A percentile compares a stretch with the other conserved stretches of the same genome.
These are phyloP conservation scores for Acrobasis consociella DNA, from an alignment of 2,888 invertebrate genomes.

Conservation along the genomic window DNA sequence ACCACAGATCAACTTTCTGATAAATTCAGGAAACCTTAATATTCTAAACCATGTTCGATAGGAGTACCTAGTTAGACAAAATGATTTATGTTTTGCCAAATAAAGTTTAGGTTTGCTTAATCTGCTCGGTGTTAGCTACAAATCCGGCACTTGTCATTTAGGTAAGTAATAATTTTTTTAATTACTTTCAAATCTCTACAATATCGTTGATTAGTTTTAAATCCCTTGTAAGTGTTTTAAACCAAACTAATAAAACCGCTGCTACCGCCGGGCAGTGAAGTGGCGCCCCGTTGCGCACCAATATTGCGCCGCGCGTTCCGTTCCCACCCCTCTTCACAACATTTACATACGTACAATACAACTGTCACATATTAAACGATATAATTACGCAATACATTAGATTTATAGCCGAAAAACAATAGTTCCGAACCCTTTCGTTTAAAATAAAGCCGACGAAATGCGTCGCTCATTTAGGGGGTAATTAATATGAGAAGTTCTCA, in stretches of 20 bases:
- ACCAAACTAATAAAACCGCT: constrained; percentile 43
- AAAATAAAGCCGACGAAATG: constrained; percentile 55
- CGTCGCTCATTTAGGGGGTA: constrained; percentile 74
- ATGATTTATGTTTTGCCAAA: no score
- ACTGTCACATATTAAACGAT: constrained; percentile 77
- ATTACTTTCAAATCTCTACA: neutral
- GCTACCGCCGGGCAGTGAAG: constrained; percentile 49
- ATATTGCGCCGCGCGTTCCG: constrained; percentile 56
- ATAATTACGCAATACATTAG: constrained; percentile 76
- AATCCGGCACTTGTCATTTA: no score
- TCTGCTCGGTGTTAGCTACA: no score
- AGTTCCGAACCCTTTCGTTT: constrained; percentile 67
- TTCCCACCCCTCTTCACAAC: constrained; percentile 75
- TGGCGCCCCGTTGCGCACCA: constrained; percentile 68
- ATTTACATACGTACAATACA: constrained; percentile 77
- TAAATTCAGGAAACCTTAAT: no score
- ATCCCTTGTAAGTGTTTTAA: constrained; percentile 39
- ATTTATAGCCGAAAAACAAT: constrained; percentile 80
- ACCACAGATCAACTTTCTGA: no score
- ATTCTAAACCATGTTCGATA: no score
- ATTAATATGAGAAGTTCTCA: constrained; percentile 77
- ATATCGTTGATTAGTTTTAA: constrained; percentile 8
- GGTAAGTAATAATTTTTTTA: no score
- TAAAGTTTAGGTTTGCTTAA: no score
- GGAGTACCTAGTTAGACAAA: no score